Conservation (phyloP, 2,797 vertebrate genomes). For the Tangara arthus region DNA sequence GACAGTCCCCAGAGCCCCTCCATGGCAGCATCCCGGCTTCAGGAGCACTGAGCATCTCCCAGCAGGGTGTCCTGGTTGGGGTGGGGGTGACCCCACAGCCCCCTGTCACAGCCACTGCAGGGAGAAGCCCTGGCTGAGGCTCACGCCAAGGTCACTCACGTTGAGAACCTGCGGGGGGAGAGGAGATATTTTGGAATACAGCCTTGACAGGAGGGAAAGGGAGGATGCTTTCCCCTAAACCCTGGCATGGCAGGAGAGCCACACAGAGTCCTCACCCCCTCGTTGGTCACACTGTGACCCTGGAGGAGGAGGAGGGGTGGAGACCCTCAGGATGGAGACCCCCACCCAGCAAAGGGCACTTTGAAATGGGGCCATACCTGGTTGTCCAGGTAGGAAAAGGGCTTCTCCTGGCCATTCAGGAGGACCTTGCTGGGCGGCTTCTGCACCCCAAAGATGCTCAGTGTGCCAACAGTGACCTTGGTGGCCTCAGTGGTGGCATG, state of each 20-base stretch:
- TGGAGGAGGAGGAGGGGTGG: not conserved
- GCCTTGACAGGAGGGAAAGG: rapidly evolving
- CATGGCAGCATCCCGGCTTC: rapidly evolving
- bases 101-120: slow-evolving; percentile 79
- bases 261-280: rapidly evolving
- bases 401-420: slow-evolving; percentile 79
- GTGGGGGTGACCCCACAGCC: rapidly evolving
- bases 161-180: slow-evolving; percentile 74
- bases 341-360: not conserved
- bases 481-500: slow-evolving; percentile 73
- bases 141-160: slow-evolving; percentile 76
- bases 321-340: not conserved
- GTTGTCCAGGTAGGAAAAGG: slow-evolving; percentile 79
- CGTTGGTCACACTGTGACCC: not conserved
- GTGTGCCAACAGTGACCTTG: slow-evolving; percentile 72
- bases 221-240: not conserved
- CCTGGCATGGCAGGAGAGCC: not conserved
- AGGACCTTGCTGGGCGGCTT: slow-evolving; percentile 75
- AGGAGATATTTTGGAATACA: not conserved
- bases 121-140: slow-evolving; percentile 83
- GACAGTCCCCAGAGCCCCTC: rapidly evolving
- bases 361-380: slow-evolving; percentile 67
- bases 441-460: slow-evolving; percentile 82
- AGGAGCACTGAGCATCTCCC: not conserved
- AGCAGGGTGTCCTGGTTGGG: rapidly evolving